phyloP scores from a whole-genome alignment of 2,888 invertebrate species.

The Notodonta ziczac region DNA sequence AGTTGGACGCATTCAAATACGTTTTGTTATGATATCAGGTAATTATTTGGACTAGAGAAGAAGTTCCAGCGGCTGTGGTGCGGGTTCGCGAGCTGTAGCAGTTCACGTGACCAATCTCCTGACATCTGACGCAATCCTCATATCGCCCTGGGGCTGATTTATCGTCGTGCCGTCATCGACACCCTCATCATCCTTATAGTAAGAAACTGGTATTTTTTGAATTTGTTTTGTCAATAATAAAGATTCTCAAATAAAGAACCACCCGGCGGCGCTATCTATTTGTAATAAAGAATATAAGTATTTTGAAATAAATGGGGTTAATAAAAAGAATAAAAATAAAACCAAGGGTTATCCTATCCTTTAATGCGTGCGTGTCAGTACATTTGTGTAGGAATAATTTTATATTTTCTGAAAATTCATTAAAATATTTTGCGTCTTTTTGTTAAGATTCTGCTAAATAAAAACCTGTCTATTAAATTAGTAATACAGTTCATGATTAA shows the following conservation, averaged over 20 bases:
- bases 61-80: constrained; percentile 11
- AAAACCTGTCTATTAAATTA: background rate
- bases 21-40: constrained; percentile 65
- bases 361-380: constrained; percentile 44
- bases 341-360: constrained; percentile 58
- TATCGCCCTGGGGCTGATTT: constrained; percentile 20
- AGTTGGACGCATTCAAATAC: constrained; percentile 42
- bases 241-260: constrained; percentile 57
- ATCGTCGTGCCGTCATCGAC: constrained; percentile 33
- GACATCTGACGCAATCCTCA: constrained; percentile 4
- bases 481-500: background rate
- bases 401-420: background rate
- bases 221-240: constrained; percentile 77
- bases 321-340: constrained; percentile 36
- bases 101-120: constrained; percentile 12
- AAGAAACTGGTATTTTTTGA: constrained; percentile 80
- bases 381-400: constrained; percentile 16
- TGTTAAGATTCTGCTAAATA: background rate
- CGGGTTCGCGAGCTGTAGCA: constrained; percentile 15
- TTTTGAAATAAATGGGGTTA: constrained; percentile 42
- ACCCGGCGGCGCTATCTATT: constrained; percentile 51
- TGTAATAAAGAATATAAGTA: constrained; percentile 41
- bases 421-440: background rate
- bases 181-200: constrained; percentile 72
- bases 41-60: constrained; percentile 42